Conservation (phyloP, 2,797 vertebrate genomes). For the Serranus cabrilla region DNA sequence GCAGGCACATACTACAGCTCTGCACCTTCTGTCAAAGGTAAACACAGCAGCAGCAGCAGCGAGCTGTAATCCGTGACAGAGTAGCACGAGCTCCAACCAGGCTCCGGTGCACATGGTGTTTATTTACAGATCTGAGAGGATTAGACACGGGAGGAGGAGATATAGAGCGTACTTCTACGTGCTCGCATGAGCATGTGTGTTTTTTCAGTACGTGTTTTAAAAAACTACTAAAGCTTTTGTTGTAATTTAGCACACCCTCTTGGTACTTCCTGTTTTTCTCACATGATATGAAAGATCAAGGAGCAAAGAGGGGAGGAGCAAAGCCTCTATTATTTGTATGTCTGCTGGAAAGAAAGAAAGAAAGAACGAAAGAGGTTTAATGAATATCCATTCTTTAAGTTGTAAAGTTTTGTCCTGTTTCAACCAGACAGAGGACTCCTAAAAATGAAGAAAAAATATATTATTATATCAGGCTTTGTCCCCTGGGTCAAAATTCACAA, state of each 20-base stretch:
- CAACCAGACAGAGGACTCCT: background rate
- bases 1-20: background rate
- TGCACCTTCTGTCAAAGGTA: constrained; percentile 20
- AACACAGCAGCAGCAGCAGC: constrained; percentile 35
- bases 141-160: constrained; percentile 37
- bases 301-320: constrained; percentile 27
- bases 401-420: background rate
- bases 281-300: constrained; percentile 23
- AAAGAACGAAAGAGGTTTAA: background rate
- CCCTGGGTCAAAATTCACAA: no score
- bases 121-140: constrained; percentile 67
- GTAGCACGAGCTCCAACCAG: constrained; percentile 12
- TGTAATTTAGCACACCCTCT: constrained; percentile 7
- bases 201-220: background rate
- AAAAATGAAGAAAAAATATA: no score
- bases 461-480: no score
- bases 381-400: background rate
- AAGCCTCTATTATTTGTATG: background rate
- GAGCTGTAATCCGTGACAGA: constrained; percentile 43
- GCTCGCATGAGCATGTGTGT: background rate
- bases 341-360: constrained; percentile 3
- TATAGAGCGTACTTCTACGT: background rate
- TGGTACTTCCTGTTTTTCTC: constrained; percentile 52
- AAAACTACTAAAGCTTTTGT: background rate
- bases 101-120: constrained; percentile 37